Evolutionary conservation across 2,888 invertebrate genomes (phyloP).

Genomic region (Parnassius glacialis): DNA sequence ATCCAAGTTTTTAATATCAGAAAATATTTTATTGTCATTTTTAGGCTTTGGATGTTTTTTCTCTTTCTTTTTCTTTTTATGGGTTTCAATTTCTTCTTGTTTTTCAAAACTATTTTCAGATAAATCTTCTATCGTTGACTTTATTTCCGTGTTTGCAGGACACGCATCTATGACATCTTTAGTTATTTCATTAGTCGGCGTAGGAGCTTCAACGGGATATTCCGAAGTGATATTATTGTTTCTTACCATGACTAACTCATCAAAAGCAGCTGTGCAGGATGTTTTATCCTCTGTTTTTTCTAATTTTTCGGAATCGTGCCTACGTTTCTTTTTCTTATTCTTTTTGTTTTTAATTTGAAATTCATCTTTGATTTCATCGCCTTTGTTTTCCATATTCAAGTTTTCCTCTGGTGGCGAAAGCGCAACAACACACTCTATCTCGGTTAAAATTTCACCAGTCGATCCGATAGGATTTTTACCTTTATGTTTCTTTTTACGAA

Average conservation of each 20-base stretch:
- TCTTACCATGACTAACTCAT: slow-evolving; percentile 41
- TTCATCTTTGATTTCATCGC: slow-evolving; percentile 26
- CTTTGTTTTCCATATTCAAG: slow-evolving; percentile 24
- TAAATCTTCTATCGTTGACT: slow-evolving; percentile 17
- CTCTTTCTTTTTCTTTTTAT: slow-evolving; percentile 46
- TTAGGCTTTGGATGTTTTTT: slow-evolving; percentile 35
- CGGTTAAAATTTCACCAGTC: slow-evolving; percentile 24
- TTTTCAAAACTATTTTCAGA: slow-evolving; percentile 9
- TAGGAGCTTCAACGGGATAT: slow-evolving; percentile 4
- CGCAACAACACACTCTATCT: slow-evolving; percentile 24
- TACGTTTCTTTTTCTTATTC: slow-evolving; percentile 63
- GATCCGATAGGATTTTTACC: slow-evolving; percentile 44
- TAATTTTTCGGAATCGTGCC: slow-evolving; percentile 60
- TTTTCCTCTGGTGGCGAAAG: not conserved
- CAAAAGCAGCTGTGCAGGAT: slow-evolving; percentile 56
- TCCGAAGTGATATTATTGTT: slow-evolving; percentile 16
- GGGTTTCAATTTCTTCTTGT: slow-evolving; percentile 29
- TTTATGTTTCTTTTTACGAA: slow-evolving; percentile 69
- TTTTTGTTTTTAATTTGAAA: slow-evolving; percentile 55
- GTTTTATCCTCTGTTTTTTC: slow-evolving; percentile 53
- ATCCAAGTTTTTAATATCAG: not conserved
- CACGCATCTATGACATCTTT: slow-evolving; percentile 6
- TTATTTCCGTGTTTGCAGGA: not conserved
- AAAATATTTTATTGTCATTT: slow-evolving; percentile 15
- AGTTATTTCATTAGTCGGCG: slow-evolving; percentile 9